Evolutionary conservation across 2,113 vertebrate genomes (phyloP).

Genomic region (Phrynosoma platyrhinos): DNA sequence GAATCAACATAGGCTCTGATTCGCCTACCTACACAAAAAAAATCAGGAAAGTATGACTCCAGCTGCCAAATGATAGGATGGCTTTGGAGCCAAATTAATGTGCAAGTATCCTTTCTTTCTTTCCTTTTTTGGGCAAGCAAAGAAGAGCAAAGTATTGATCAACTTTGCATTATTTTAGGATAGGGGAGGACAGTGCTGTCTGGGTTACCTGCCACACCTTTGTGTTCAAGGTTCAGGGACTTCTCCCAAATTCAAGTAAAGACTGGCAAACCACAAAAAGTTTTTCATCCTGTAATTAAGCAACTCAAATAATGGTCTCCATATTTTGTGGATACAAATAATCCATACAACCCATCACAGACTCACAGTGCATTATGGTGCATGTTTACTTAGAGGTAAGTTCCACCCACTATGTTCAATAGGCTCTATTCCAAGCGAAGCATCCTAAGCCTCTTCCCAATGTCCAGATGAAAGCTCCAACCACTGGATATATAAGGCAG

Average conservation of each 20-base stretch:
- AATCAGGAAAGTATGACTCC: slow-evolving; percentile 9
- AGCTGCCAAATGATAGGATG: background rate
- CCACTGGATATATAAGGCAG: background rate
- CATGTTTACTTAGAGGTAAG: background rate
- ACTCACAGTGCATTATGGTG: too few species aligned
- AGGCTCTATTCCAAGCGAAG: background rate
- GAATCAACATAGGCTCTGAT: slow-evolving; percentile 78
- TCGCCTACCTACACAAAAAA: slow-evolving; percentile 82
- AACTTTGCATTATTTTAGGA: background rate
- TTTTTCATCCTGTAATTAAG: background rate
- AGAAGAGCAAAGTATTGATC: slow-evolving; percentile 3
- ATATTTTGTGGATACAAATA: background rate
- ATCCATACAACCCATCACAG: too few species aligned
- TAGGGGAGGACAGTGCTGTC: background rate
- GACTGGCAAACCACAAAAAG: background rate
- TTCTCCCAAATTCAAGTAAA: background rate
- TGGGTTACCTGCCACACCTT: background rate
- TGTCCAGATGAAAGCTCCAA: background rate
- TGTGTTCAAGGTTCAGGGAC: too few species aligned
- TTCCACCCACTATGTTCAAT: background rate
- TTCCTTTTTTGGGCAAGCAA: background rate
- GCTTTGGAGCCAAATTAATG: background rate
- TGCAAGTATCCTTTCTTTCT: background rate
- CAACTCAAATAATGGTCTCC: background rate
- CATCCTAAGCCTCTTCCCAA: background rate